A percentile compares a stretch with the other conserved stretches of the same genome.
Conservation (phyloP, 1,140 invertebrate species). For the Drosophila nigromelanica region DNA sequence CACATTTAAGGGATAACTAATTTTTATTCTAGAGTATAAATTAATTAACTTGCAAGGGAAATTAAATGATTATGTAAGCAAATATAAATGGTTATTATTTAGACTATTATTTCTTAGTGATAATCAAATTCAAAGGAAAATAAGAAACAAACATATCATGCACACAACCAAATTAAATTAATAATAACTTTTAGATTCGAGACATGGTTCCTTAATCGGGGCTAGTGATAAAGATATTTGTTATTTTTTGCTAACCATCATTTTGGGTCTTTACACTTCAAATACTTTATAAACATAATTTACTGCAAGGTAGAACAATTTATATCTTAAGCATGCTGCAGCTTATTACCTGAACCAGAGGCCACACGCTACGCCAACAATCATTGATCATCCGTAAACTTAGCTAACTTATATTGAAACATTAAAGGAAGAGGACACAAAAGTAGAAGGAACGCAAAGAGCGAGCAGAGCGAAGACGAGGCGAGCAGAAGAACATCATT, state of each 20-base stretch:
- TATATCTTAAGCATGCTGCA: conserved; percentile 53
- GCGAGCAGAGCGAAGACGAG: not conserved
- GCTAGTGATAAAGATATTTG: conserved; percentile 10
- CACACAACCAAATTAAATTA: not conserved
- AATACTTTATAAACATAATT: conserved; percentile 9
- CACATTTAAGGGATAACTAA: too few species aligned
- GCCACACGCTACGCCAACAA: conserved; percentile 76
- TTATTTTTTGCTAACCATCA: conserved; percentile 29
- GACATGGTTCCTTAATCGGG: not conserved
- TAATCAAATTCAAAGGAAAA: too few species aligned
- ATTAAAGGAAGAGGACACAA: conserved; percentile 20
- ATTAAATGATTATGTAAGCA: too few species aligned
- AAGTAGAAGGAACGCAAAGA: conserved; percentile 28
- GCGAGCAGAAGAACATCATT: conserved; percentile 53
- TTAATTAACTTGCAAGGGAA: too few species aligned
- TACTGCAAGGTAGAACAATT: conserved; percentile 50
- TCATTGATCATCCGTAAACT: conserved; percentile 73
- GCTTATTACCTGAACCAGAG: conserved; percentile 52
- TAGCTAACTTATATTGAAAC: conserved; percentile 69
- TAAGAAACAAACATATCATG: too few species aligned
- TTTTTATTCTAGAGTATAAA: too few species aligned
- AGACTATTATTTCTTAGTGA: too few species aligned
- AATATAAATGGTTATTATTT: too few species aligned
- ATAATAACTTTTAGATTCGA: too few species aligned
- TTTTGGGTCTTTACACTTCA: conserved; percentile 4